Conservation (phyloP, 2,113 vertebrate species). For the Ceratotherium simum region DNA sequence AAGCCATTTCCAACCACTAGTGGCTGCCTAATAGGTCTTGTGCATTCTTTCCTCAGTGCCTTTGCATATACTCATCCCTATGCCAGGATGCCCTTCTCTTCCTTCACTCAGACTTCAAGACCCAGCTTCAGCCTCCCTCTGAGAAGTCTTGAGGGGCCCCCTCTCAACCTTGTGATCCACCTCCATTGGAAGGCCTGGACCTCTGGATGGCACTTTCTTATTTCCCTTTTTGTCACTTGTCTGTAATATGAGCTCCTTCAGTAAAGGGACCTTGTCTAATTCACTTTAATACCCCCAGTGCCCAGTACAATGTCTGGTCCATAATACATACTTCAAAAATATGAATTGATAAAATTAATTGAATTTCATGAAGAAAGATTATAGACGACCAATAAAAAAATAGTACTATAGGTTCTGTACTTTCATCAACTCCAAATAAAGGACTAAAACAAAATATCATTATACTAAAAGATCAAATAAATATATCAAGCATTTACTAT, state of each 20-base stretch:
- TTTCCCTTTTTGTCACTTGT: not conserved
- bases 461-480: not conserved
- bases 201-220: not conserved
- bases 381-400: conserved; percentile 4
- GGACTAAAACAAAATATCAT: not conserved
- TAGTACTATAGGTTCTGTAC: not conserved
- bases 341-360: not conserved
- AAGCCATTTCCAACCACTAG: not conserved
- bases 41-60: not conserved
- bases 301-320: not conserved
- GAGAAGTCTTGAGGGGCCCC: not conserved
- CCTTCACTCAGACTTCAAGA: not conserved
- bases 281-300: not conserved
- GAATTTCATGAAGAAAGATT: not conserved
- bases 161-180: not conserved
- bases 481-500: not conserved
- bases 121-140: not conserved
- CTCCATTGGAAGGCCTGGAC: not conserved
- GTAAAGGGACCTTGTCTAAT: not conserved
- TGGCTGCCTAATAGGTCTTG: not conserved
- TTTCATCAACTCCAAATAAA: conserved; percentile 28
- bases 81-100: not conserved
- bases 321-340: not conserved
- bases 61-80: not conserved
- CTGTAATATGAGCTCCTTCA: not conserved